Conservation (phyloP, 37 sponge, comb jelly and placozoan genomes). For the Crambe crambe region DNA sequence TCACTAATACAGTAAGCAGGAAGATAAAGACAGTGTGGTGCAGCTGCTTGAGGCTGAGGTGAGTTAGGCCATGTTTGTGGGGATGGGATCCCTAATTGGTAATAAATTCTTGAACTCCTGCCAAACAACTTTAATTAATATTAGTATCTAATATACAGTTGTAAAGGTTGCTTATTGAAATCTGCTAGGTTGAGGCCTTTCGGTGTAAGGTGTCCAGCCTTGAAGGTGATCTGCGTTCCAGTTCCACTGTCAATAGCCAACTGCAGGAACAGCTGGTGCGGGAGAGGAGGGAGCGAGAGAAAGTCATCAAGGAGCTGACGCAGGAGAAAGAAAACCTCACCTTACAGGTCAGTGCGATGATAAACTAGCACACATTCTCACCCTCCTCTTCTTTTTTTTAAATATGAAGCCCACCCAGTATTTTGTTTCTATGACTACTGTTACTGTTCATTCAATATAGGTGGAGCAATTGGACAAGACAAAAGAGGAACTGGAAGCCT, state of each 20-base stretch:
- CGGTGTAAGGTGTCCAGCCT: conserved; percentile 27
- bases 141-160: no score
- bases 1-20: background rate
- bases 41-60: conserved; percentile 52
- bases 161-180: no score
- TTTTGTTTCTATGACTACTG: background rate
- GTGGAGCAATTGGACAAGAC: conserved; percentile 27
- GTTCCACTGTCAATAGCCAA: conserved; percentile 4
- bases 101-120: no score
- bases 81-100: background rate
- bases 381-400: background rate
- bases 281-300: background rate
- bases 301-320: background rate
- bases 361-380: no score
- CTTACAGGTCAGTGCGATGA: conserved; percentile 22
- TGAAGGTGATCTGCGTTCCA: conserved; percentile 29
- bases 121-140: no score
- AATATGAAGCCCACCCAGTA: background rate
- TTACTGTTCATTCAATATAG: conserved; percentile 9
- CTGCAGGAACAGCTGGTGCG: conserved; percentile 36
- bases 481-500: conserved; percentile 31
- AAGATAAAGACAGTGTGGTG: conserved; percentile 34
- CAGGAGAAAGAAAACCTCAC: background rate
- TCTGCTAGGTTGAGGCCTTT: conserved; percentile 63
- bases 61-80: background rate